Base-by-base conservation (phyloP, 2,113 vertebrate species). In the Ornithorhynchus anatinus region DNA sequence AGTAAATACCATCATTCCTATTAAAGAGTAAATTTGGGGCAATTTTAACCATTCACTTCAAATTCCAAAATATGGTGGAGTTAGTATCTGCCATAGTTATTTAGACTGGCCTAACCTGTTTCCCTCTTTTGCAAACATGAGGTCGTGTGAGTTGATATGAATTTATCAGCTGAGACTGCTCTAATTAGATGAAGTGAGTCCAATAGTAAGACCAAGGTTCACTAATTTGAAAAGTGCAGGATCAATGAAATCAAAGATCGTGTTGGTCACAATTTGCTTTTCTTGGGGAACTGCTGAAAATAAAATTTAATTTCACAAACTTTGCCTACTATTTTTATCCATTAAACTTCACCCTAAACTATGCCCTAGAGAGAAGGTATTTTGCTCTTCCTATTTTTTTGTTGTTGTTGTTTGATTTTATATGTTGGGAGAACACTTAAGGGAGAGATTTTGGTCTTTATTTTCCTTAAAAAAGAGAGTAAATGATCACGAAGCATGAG, bases 101-200 rank as follows among this genome's bases (percentile, higher is more conserved):
- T 47, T 50, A 73, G 67, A 15, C 27, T 27, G 39, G 16, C 22
- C 29, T 37, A 23, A 31, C 44, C 31, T 20, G 29, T 32, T 44
- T 79, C 59, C 54, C 80, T 53, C 47, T 25, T 16, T 25, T 11
- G 38, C 38, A 61, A 71, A 52, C 56, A 38, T 53, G 43, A n/a
- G n/a, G n/a, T n/a, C 27, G 38, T 70, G 56, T 70, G 74, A 62
- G 60, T 65, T 74, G 85, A 85, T 67, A 72, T 51, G 29, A 69
- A 79, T 68, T 81, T 75, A 85, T 72, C 84, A 79, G 63, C 77
- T 69, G 4, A 1, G 60, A 65, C 75, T 64, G 73, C 73, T 79
- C 74, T 86, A 78, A 10, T 25, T 42, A 17, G 32, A 33, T 76
- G 65, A 82, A 68, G 63, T 79, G 78, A 42, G 72, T 78, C 51